These are phyloP conservation scores for Masnerella sp. DNA, from an alignment of 2,888 invertebrate species.

Conservation along the genomic window DNA sequence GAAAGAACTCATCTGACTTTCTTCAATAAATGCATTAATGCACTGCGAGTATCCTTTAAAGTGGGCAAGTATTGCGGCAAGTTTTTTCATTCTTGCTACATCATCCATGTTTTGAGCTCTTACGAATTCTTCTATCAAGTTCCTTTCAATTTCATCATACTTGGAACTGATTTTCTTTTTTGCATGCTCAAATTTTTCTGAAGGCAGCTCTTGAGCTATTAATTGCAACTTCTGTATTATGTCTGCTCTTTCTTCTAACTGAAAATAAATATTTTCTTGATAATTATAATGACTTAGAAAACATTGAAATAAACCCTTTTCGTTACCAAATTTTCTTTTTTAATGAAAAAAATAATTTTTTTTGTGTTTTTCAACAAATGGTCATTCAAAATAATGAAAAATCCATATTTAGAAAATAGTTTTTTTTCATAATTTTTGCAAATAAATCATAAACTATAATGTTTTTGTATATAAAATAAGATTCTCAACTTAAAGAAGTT, in stretches of 20 bases:
- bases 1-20: slow-evolving; percentile 94
- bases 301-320: no score
- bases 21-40: slow-evolving; percentile 97
- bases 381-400: no score
- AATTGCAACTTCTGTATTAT: slow-evolving; percentile 97
- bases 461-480: no score
- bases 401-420: no score
- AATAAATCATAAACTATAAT: no score
- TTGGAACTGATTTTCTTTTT: slow-evolving; percentile 91
- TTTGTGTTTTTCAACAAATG: no score
- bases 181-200: slow-evolving; percentile 90
- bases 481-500: no score
- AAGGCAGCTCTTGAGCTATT: slow-evolving; percentile 96
- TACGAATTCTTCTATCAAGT: slow-evolving; percentile 96
- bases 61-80: slow-evolving; percentile 93
- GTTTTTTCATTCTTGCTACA: slow-evolving; percentile 92
- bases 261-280: slow-evolving; percentile 61
- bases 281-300: no score
- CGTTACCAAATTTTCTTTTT: no score
- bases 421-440: no score
- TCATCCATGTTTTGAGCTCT: slow-evolving; percentile 92
- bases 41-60: slow-evolving; percentile 98
- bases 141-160: slow-evolving; percentile 93
- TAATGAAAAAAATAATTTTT: no score
- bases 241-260: slow-evolving; percentile 97